These are phyloP conservation scores for Shargacucullia verbasci DNA, from an alignment of 2,888 invertebrate genomes.

Conservation along the genomic window DNA sequence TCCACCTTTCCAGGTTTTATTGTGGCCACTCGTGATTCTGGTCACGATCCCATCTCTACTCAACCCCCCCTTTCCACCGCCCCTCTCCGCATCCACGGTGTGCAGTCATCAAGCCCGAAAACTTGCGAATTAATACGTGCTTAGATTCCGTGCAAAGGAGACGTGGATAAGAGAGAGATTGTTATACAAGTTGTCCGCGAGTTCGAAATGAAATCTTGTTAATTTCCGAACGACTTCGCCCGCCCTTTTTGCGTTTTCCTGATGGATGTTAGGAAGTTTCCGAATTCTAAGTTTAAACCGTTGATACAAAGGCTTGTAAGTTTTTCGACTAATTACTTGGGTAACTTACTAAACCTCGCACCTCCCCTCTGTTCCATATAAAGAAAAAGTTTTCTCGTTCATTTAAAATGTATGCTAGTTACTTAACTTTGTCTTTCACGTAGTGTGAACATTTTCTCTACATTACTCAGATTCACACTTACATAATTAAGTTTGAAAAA, in stretches of 20 bases:
- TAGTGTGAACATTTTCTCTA: conserved; percentile 40
- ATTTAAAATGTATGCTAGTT: conserved; percentile 52
- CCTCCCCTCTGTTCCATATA: conserved; percentile 32
- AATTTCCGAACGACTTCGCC: conserved; percentile 56
- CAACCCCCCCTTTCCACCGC: conserved; percentile 24
- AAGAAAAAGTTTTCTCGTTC: conserved; percentile 52
- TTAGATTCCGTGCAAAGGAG: conserved; percentile 68
- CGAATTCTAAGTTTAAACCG: conserved; percentile 44
- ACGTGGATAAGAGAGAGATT: conserved; percentile 56
- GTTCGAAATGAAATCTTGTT: conserved; percentile 62
- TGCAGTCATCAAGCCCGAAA: conserved; percentile 82
- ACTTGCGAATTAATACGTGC: conserved; percentile 86
- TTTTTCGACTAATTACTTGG: conserved; percentile 51
- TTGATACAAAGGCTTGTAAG: conserved; percentile 49
- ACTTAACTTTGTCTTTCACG: conserved; percentile 35
- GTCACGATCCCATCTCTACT: conserved; percentile 70
- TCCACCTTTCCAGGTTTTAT: conserved; percentile 74
- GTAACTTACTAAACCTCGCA: conserved; percentile 24
- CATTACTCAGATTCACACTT: conserved; percentile 33
- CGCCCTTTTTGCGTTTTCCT: conserved; percentile 39
- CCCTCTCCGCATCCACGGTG: conserved; percentile 56
- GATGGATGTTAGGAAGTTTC: conserved; percentile 41
- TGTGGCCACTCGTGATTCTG: conserved; percentile 74
- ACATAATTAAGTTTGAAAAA: conserved; percentile 43
- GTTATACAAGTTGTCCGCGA: conserved; percentile 52